Conservation (phyloP, 1,140 invertebrate genomes). For the Drosophila punjabiensis region DNA sequence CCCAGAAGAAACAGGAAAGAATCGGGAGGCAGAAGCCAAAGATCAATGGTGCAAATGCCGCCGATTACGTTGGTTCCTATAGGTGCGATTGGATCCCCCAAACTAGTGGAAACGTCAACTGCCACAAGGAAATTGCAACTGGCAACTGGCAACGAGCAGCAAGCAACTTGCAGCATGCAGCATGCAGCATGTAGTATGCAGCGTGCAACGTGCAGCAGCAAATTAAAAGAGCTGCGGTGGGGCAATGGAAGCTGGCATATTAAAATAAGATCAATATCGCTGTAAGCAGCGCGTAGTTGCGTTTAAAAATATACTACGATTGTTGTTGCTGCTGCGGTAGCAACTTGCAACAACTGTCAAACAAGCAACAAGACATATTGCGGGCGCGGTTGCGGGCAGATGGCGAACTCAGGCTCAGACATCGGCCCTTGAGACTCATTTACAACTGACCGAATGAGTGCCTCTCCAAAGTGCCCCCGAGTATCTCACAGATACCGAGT, state of each 20-base stretch:
- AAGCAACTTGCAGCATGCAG: slow-evolving; percentile 5
- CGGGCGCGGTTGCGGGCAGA: slow-evolving; percentile 68
- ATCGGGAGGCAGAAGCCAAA: slow-evolving; percentile 26
- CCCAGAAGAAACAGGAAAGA: background rate
- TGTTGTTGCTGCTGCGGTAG: slow-evolving; percentile 45
- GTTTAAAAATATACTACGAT: slow-evolving; percentile 78
- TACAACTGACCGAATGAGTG: slow-evolving; percentile 70
- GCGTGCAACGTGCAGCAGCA: slow-evolving; percentile 53
- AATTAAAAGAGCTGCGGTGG: slow-evolving; percentile 62
- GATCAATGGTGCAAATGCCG: slow-evolving; percentile 51
- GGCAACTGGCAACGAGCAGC: slow-evolving; percentile 21
- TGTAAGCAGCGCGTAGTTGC: slow-evolving; percentile 77
- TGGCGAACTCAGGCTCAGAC: background rate
- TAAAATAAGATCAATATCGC: slow-evolving; percentile 84
- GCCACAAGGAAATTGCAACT: slow-evolving; percentile 53
- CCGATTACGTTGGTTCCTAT: slow-evolving; percentile 10
- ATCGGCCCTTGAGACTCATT: slow-evolving; percentile 74
- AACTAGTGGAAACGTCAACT: slow-evolving; percentile 56
- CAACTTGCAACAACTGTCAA: slow-evolving; percentile 82
- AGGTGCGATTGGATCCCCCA: slow-evolving; percentile 49
- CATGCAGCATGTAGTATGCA: background rate
- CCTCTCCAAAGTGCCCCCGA: background rate
- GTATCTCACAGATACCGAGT: slow-evolving; percentile 10
- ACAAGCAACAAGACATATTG: slow-evolving; percentile 85
- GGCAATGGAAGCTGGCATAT: slow-evolving; percentile 62